phyloP scores from a whole-genome alignment of 2,113 vertebrate species.

The Percopsis transmontana region DNA sequence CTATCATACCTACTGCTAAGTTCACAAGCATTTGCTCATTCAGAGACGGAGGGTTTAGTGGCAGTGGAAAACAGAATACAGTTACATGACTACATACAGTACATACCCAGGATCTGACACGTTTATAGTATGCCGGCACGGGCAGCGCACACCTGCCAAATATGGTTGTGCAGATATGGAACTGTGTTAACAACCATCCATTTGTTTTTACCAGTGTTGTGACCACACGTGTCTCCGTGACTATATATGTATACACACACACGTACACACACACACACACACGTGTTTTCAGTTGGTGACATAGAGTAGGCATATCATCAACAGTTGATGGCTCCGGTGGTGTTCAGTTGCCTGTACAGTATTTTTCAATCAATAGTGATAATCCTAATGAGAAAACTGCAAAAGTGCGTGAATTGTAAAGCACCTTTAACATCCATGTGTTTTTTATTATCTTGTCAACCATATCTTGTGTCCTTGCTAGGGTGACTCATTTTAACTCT shows the following conservation, averaged over 20 bases:
- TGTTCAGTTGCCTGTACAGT: too few species aligned
- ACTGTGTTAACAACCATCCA: too few species aligned
- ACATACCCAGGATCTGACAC: constrained; percentile 25
- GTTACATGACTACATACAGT: background rate
- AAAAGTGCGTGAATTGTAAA: too few species aligned
- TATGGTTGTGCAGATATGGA: too few species aligned
- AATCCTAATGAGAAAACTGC: too few species aligned
- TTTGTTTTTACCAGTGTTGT: too few species aligned
- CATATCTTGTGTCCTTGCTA: constrained; percentile 12
- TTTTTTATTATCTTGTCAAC: constrained; percentile 4
- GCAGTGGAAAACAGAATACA: constrained; percentile 14
- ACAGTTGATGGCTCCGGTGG: background rate
- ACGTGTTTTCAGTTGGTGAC: background rate
- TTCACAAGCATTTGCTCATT: constrained; percentile 36
- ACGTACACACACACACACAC: constrained; percentile 12
- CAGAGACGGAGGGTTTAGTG: constrained; percentile 17
- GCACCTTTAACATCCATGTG: background rate
- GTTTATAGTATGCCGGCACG: constrained; percentile 9
- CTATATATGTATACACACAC: background rate
- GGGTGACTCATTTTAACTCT: constrained; percentile 41
- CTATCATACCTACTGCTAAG: constrained; percentile 24
- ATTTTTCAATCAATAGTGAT: too few species aligned
- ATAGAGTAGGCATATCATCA: background rate
- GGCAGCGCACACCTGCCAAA: constrained; percentile 3
- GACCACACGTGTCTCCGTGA: too few species aligned